Base-by-base conservation (phyloP, 2,888 invertebrate genomes). In the Torymus tubicola region DNA sequence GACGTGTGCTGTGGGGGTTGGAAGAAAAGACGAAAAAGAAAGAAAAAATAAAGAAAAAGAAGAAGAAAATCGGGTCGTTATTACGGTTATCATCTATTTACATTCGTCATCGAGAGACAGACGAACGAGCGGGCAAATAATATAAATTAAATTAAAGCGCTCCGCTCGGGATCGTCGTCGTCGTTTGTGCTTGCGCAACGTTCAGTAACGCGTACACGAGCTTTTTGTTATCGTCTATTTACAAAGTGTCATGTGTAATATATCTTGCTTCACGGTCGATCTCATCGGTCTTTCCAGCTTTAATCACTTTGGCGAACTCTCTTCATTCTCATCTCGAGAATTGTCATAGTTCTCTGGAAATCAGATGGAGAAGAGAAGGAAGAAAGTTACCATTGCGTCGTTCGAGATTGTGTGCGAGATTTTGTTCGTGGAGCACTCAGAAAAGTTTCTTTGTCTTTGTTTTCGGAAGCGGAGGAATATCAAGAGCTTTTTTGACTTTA, bases 191-290 rank as follows among this genome's bases (percentile, higher is more conserved):
- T 42, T 42, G 42, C 42, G 42, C 42, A 42, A 42, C 42, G 1
- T 42, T 42, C 42, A 42, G 42, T 42, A 8, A 8, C 42, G 42
- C 42, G 42, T 42, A 8, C 42, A 42, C 42, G 8, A 42, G 8
- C 42, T 8, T 42, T 12, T 5, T 63, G n/a, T 73, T 60, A 74
- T 75, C 70, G 18, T 75, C 55, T 81, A 81, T 81, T 78, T 81
- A 81, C 81, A 81, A 81, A 74, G 42, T 65, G 65, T 78, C 77
- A 21, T 68, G 8, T 14, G 53, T 57, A 42, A 42, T 42, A 42
- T 42, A 42, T 42, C 42, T 42, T 42, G 42, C 42, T 53, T 24
- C n/a, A 13, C 63, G 55, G 70, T 70, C 14, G 67, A 16, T 50
- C 8, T 42, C 42, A 8, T 42, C 42, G 42, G 5, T 42, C 42